Percentiles rank a stretch among this genome's conserved stretches.
These are phyloP conservation scores for Danio choprae DNA, from an alignment of 2,797 vertebrate genomes.

Conservation along the genomic window DNA sequence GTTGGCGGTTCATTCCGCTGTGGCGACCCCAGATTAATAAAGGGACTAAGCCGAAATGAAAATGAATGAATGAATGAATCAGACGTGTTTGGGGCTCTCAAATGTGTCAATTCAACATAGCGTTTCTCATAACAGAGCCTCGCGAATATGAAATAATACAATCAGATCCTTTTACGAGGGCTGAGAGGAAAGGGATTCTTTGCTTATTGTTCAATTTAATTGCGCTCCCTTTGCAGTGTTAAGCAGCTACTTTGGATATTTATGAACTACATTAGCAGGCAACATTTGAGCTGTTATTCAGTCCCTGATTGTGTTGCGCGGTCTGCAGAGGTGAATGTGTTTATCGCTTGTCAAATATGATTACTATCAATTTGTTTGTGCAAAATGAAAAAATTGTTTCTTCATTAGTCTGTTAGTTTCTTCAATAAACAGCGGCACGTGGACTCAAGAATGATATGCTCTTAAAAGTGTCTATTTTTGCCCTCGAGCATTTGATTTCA, in stretches of 20 bases:
- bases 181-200: background rate
- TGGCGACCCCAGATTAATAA: too few relatives aligned
- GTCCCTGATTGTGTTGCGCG: background rate
- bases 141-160: background rate
- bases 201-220: background rate
- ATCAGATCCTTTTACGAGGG: background rate
- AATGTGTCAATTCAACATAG: too few relatives aligned
- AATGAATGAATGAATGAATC: too few relatives aligned
- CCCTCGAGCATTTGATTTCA: background rate
- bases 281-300: background rate
- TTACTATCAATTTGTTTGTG: background rate
- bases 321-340: background rate
- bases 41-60: too few relatives aligned
- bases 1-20: too few relatives aligned
- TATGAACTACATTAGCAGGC: constrained; percentile 5
- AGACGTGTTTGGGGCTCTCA: too few relatives aligned
- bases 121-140: too few relatives aligned
- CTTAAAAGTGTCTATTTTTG: background rate
- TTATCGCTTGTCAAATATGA: background rate
- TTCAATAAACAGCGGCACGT: background rate
- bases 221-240: background rate
- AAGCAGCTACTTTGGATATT: background rate
- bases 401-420: background rate
- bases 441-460: background rate
- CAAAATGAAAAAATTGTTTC: background rate